Percentiles rank a stretch among this genome's conserved stretches.
phyloP scores from a whole-genome alignment of 2,888 invertebrate genomes.

The Athetis lepigone region DNA sequence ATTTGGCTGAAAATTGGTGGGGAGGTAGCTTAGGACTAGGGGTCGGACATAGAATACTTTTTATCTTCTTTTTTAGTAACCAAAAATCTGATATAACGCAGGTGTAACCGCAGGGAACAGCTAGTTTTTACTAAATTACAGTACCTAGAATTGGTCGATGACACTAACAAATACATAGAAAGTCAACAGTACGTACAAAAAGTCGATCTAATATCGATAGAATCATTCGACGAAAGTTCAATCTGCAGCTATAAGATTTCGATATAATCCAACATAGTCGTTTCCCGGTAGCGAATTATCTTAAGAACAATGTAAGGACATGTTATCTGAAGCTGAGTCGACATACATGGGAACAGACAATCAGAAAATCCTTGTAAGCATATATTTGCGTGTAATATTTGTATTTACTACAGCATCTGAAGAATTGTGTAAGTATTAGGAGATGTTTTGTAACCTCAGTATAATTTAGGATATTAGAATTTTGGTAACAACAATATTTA shows the following conservation, averaged over 20 bases:
- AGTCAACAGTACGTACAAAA: too few species aligned
- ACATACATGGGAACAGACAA: conserved; percentile 15
- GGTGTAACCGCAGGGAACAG: too few species aligned
- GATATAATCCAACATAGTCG: conserved; percentile 1
- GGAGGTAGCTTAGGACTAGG: too few species aligned
- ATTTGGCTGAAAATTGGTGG: too few species aligned
- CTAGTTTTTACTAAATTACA: too few species aligned
- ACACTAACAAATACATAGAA: too few species aligned
- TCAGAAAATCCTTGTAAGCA: conserved; percentile 22
- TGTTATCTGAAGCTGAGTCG: conserved; percentile 24
- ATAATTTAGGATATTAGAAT: neutral
- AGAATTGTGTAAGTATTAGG: neutral
- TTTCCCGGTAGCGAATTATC: conserved; percentile 2
- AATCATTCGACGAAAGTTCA: neutral
- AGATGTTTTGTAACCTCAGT: neutral
- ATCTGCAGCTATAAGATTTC: neutral
- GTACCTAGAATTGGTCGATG: too few species aligned
- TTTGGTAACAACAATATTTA: too few species aligned
- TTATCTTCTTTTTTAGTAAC: too few species aligned
- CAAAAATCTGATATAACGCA: too few species aligned
- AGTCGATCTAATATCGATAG: neutral
- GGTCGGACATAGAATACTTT: too few species aligned
- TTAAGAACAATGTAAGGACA: conserved; percentile 4
- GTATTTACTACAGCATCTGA: neutral
- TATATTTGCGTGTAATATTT: conserved; percentile 17